Conservation (phyloP, 2,113 vertebrate species). For the Spea bombifrons region DNA sequence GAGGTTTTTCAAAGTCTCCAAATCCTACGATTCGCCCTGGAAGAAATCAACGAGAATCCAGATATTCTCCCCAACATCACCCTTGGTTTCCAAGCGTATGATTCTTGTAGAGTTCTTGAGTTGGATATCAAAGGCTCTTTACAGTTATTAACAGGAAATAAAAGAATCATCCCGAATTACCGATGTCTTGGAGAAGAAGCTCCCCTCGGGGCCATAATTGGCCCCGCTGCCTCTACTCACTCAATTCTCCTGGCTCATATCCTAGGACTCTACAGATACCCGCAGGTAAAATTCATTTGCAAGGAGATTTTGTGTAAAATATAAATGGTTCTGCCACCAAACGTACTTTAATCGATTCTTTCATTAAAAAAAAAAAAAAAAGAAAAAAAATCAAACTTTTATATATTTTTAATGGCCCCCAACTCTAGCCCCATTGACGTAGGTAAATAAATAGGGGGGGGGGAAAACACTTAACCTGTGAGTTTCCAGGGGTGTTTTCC, state of each 20-base stretch:
- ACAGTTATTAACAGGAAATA: constrained; percentile 35
- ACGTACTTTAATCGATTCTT: too few species aligned
- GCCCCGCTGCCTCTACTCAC: constrained; percentile 4
- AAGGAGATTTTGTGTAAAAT: neutral
- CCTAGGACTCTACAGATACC: constrained; percentile 34
- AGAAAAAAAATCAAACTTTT: too few species aligned
- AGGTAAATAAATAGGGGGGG: too few species aligned
- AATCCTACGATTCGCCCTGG: constrained; percentile 9
- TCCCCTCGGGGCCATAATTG: constrained; percentile 26
- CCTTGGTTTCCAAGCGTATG: constrained; percentile 66
- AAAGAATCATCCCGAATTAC: constrained; percentile 40
- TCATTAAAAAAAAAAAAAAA: too few species aligned
- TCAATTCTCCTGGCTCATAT: constrained; percentile 28
- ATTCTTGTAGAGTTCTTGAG: constrained; percentile 54
- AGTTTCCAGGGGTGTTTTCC: too few species aligned
- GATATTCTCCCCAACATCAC: constrained; percentile 54
- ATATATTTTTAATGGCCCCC: too few species aligned
- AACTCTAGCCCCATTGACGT: too few species aligned
- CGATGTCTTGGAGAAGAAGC: constrained; percentile 14
- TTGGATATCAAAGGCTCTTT: constrained; percentile 17
- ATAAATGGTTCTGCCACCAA: too few species aligned
- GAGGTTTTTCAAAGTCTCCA: constrained; percentile 17
- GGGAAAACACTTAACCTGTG: too few species aligned
- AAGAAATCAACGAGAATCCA: constrained; percentile 12
- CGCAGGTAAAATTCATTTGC: constrained; percentile 27